Evolutionary conservation across 1,140 invertebrate species (phyloP).

Genomic region (Ceratosolen solmsi): DNA sequence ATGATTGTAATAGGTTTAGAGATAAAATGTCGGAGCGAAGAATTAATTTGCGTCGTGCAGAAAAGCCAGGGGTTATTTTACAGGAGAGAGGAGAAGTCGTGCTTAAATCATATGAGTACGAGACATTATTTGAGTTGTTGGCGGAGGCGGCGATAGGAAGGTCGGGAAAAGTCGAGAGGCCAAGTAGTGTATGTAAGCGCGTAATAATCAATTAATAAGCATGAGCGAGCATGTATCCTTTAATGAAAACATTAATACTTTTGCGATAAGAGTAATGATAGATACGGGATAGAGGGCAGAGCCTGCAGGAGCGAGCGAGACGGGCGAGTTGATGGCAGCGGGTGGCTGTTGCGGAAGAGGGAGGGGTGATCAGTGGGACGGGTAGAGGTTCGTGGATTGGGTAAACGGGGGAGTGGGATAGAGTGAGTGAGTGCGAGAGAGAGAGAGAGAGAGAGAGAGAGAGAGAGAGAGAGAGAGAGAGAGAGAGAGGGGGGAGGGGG

Average conservation of each 20-base stretch:
- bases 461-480: no score
- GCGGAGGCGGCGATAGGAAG: not conserved
- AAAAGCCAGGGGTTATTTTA: not conserved
- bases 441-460: not conserved
- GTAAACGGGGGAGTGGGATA: not conserved
- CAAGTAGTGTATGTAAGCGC: not conserved
- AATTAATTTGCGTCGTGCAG: not conserved
- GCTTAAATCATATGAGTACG: not conserved
- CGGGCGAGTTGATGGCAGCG: no score
- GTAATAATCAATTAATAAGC: conserved; percentile 33
- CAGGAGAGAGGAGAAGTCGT: not conserved
- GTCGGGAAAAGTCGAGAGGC: not conserved
- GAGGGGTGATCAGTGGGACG: no score
- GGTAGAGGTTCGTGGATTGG: no score
- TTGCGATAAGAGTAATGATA: conserved; percentile 41
- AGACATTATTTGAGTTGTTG: not conserved
- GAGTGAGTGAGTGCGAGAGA: not conserved
- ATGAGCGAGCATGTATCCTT: conserved; percentile 10
- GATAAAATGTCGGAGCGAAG: not conserved
- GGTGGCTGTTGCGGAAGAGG: no score
- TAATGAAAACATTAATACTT: conserved; percentile 51
- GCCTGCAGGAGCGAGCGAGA: not conserved
- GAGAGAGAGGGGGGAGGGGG: no score
- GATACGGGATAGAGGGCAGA: conserved; percentile 13
- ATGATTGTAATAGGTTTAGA: not conserved